Conservation (phyloP, 2,113 vertebrate genomes). For the Neogale vison region DNA sequence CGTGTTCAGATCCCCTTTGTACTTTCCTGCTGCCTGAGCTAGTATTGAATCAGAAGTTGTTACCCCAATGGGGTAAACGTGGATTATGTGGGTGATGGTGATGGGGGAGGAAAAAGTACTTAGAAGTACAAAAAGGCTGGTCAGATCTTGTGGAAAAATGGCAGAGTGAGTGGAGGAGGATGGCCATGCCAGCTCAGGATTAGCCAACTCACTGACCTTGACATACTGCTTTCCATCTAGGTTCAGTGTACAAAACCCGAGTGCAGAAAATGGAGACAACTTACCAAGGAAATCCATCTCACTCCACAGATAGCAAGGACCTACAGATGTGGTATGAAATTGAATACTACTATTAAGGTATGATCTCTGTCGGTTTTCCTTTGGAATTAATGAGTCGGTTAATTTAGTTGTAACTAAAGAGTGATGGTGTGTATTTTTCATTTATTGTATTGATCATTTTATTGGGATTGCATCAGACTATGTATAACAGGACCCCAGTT, state of each 20-base stretch:
- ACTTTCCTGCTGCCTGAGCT: not conserved
- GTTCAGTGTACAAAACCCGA: conserved; percentile 95
- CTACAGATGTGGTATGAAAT: conserved; percentile 96
- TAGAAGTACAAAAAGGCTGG: not conserved
- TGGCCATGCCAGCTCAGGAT: not conserved
- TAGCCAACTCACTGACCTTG: not conserved
- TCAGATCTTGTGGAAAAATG: not conserved
- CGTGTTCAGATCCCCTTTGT: not conserved
- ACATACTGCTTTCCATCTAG: conserved; percentile 77
- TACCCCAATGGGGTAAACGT: not conserved
- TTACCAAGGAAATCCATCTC: conserved; percentile 96
- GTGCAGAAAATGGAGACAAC: conserved; percentile 97
- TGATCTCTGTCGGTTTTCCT: not conserved
- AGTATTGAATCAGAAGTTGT: conserved; percentile 1
- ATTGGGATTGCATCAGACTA: too few relatives aligned
- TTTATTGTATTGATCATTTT: not conserved
- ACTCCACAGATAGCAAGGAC: conserved; percentile 91
- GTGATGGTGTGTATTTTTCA: not conserved
- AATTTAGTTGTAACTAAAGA: not conserved
- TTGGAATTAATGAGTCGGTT: not conserved
- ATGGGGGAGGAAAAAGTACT: not conserved
- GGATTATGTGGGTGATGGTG: not conserved
- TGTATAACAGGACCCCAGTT: not conserved
- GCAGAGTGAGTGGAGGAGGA: not conserved
- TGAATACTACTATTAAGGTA: conserved; percentile 92